A percentile compares a stretch with the other conserved stretches of the same genome.
phyloP scores from a whole-genome alignment of 2,888 invertebrate species.

The Miltochrista miniata region DNA sequence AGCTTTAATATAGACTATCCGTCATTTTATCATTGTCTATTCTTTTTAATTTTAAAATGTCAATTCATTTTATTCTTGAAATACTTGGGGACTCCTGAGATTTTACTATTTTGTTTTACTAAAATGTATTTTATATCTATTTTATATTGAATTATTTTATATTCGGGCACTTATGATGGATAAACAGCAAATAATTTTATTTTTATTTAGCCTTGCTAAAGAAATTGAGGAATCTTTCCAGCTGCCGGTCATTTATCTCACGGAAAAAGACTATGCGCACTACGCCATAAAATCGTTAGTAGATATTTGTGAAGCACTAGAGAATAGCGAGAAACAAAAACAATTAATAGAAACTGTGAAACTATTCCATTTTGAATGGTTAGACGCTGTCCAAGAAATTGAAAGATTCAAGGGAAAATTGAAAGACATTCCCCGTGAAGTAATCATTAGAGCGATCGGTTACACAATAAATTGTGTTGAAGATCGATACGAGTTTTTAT shows the following conservation, averaged over 20 bases:
- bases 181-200: conserved; percentile 21
- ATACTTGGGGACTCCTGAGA: no score
- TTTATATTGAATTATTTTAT: conserved; percentile 8
- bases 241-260: conserved; percentile 50
- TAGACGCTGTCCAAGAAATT: conserved; percentile 44
- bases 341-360: conserved; percentile 33
- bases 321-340: conserved; percentile 17
- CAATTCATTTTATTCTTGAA: no score
- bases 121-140: no score
- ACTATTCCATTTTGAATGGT: conserved; percentile 44
- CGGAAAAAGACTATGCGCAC: conserved; percentile 44
- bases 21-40: no score
- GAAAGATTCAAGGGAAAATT: conserved; percentile 39
- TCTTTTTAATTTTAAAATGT: no score
- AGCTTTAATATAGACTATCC: no score
- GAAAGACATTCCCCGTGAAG: conserved; percentile 40
- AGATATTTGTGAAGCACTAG: conserved; percentile 31
- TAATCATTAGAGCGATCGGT: conserved; percentile 37
- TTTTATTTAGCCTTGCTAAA: conserved; percentile 40
- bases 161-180: conserved; percentile 34
- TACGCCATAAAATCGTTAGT: conserved; percentile 29
- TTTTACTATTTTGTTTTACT: no score
- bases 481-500: conserved; percentile 28
- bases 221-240: conserved; percentile 48
- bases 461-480: conserved; percentile 37